phyloP scores from a whole-genome alignment of 2,888 invertebrate genomes.

The Fissipunctia ypsillon region DNA sequence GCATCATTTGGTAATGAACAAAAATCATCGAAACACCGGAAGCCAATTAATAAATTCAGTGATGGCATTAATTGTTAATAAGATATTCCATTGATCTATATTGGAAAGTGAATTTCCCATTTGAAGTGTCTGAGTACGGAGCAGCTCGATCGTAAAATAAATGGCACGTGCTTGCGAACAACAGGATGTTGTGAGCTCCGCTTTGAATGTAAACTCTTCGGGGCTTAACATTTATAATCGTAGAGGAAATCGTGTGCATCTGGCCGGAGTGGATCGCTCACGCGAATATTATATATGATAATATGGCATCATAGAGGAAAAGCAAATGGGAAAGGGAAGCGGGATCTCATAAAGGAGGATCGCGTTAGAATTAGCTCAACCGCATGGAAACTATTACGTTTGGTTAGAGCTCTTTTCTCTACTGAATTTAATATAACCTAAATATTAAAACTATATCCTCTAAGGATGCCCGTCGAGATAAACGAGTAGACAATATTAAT shows the following conservation, averaged over 20 bases:
- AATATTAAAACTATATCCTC: constrained; percentile 18
- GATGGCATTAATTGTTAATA: constrained; percentile 48
- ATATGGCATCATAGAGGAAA: constrained; percentile 74
- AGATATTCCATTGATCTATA: constrained; percentile 64
- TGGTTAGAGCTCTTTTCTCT: constrained; percentile 55
- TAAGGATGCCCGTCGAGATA: constrained; percentile 13
- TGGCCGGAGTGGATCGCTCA: constrained; percentile 73
- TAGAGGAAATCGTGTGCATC: constrained; percentile 82
- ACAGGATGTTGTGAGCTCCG: constrained; percentile 81
- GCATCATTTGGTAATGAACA: neutral
- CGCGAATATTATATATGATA: constrained; percentile 72
- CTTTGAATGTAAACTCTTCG: constrained; percentile 79
- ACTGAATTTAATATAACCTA: neutral
- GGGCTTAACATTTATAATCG: constrained; percentile 75
- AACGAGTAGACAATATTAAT: constrained; percentile 43
- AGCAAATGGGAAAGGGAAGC: constrained; percentile 81
- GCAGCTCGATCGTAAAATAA: constrained; percentile 77
- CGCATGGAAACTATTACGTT: constrained; percentile 69
- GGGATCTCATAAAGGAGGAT: constrained; percentile 74
- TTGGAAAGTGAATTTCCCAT: constrained; percentile 60
- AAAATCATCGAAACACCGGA: constrained; percentile 19
- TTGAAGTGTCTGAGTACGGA: constrained; percentile 61
- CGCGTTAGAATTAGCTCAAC: constrained; percentile 69
- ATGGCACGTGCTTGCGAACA: constrained; percentile 81
- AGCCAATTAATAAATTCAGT: constrained; percentile 34